Base-by-base conservation (phyloP, 2,888 invertebrate species). In the Spodoptera exigua region DNA sequence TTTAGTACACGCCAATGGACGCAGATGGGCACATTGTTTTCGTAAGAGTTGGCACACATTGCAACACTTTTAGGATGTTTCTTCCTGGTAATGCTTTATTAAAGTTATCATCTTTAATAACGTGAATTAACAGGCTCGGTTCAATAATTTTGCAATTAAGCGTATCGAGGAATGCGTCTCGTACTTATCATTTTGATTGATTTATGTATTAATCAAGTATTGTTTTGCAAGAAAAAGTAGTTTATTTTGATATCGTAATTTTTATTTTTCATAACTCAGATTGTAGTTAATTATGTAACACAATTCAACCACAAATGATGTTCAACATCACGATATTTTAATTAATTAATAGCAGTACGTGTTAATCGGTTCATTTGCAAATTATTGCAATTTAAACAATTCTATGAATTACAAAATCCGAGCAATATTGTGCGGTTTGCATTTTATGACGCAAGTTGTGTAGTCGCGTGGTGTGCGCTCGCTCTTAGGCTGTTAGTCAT, bases 1-100 rank as follows among this genome's bases (percentile, higher is more conserved):
- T 77, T 73, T 67, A 76, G 73, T 78, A 66, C 68, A 65, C 54
- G 59, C 69, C 71, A 70, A 65, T 73, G 74, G 52, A 44, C 56
- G 52, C 76, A 76, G 64, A 69, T 76, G 75, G 65, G 45, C 21
- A 66, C 39, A 69, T 74, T 78, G 79, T 78, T 76, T 73, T 67
- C 41, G 39, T 72, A 67, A 69, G 75, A 45, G 51, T n/a, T 16
- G 2, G 72, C 58, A 56, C 63, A 55, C 44, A 51, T 34, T 56
- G 43, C 18, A 1, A 40, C 35, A 61, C 39, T 45, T 57, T 9
- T 44, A 13, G n/a, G 0, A 11, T 9, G 17, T 18, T 51, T 18
- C 1, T 34, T 27, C 2, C 5, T 9, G 11, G 34, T 11, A 11
- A 14, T n/a, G n/a, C n/a, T n/a, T n/a, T n/a, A n/a, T n/a, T 27